Conservation (phyloP, 2,113 vertebrate genomes). For the Zingel zingel region DNA sequence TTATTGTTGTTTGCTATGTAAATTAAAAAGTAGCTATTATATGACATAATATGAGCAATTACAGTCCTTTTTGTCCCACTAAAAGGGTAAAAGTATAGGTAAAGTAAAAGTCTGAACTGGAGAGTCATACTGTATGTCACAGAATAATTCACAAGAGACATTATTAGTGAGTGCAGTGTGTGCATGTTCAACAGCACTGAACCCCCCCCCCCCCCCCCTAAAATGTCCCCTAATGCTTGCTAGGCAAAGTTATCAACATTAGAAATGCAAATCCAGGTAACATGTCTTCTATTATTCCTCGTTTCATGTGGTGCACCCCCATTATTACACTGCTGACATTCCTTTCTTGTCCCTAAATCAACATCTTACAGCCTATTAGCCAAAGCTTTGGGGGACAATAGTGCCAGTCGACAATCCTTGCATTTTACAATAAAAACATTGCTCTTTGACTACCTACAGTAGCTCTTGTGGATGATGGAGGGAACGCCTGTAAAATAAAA, state of each 20-base stretch:
- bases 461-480: neutral
- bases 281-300: constrained; percentile 65
- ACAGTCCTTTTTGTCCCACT: neutral
- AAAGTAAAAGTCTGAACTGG: constrained; percentile 1
- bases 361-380: constrained; percentile 78
- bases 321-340: constrained; percentile 69
- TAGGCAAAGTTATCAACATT: constrained; percentile 67
- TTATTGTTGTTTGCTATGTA: neutral
- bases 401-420: constrained; percentile 47
- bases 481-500: constrained; percentile 36
- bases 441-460: constrained; percentile 18
- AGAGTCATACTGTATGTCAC: constrained; percentile 3
- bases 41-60: neutral
- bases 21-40: neutral
- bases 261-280: constrained; percentile 79
- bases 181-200: constrained; percentile 28
- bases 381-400: constrained; percentile 71
- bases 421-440: constrained; percentile 48
- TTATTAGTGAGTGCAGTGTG: constrained; percentile 34
- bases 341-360: constrained; percentile 72
- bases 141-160: constrained; percentile 33
- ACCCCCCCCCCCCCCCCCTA: neutral
- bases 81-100: constrained; percentile 4
- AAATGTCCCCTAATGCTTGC: constrained; percentile 24
- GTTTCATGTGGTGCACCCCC: constrained; percentile 45